Evolutionary conservation across 2,113 vertebrate genomes (phyloP).

Genomic region (Microtus oregoni): DNA sequence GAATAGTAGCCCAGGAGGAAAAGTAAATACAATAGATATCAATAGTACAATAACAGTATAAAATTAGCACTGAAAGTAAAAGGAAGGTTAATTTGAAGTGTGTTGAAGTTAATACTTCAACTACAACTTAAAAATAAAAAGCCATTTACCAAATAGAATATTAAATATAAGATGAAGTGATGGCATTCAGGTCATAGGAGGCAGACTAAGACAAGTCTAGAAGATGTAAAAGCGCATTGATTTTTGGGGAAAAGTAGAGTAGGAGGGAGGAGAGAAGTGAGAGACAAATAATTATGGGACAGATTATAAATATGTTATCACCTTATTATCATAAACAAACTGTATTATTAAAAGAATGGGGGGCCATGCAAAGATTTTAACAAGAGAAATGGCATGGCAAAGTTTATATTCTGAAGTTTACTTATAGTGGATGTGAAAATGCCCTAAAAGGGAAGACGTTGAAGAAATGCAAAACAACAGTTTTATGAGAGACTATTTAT

Average conservation of each 20-base stretch:
- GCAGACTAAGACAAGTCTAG: neutral
- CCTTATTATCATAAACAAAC: neutral
- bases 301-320: neutral
- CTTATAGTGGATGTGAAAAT: neutral
- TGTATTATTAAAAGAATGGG: neutral
- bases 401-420: neutral
- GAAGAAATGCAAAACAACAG: neutral
- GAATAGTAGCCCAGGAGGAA: too few relatives aligned
- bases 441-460: neutral
- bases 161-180: neutral
- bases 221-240: neutral
- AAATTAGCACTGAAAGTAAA: neutral
- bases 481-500: neutral
- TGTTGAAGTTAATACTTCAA: neutral
- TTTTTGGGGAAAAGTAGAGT: neutral
- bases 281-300: neutral
- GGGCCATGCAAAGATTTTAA: neutral
- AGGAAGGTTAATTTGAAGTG: neutral
- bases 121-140: neutral
- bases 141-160: neutral
- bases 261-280: neutral
- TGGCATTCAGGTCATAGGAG: neutral
- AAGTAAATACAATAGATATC: neutral
- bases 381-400: neutral
- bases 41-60: neutral